These are phyloP conservation scores for Gymnosoma rotundatum DNA, from an alignment of 2,888 invertebrate species.

Conservation along the genomic window DNA sequence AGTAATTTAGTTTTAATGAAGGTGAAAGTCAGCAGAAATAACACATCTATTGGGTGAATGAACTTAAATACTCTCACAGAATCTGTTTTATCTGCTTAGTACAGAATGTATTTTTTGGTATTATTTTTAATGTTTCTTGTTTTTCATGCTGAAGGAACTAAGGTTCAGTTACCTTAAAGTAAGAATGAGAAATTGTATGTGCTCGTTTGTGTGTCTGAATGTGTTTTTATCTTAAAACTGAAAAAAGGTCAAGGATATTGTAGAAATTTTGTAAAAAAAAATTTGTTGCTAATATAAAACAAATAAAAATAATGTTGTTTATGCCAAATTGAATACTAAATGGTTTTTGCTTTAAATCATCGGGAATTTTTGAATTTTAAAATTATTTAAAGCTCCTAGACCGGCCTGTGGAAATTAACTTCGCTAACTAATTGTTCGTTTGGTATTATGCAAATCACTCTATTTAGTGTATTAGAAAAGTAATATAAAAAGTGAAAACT, in stretches of 20 bases:
- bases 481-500: too few relatives aligned
- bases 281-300: background rate
- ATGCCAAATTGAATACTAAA: too few relatives aligned
- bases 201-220: background rate
- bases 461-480: too few relatives aligned
- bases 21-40: slow-evolving; percentile 52
- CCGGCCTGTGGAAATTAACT: too few relatives aligned
- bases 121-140: slow-evolving; percentile 34
- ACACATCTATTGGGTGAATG: slow-evolving; percentile 43
- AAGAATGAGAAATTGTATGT: background rate
- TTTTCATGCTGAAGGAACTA: background rate
- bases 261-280: slow-evolving; percentile 1
- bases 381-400: too few relatives aligned
- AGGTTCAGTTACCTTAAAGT: slow-evolving; percentile 21
- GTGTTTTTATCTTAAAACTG: too few relatives aligned
- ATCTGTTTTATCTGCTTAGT: background rate
- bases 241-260: slow-evolving; percentile 50
- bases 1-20: slow-evolving; percentile 28
- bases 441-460: too few relatives aligned
- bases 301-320: background rate
- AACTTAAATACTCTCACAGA: slow-evolving; percentile 9
- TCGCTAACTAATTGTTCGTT: too few relatives aligned
- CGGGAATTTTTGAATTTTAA: too few relatives aligned
- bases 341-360: too few relatives aligned
- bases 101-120: background rate